Evolutionary conservation across 2,888 invertebrate genomes (phyloP).

Genomic region (Hermaeophaga mercurialis): DNA sequence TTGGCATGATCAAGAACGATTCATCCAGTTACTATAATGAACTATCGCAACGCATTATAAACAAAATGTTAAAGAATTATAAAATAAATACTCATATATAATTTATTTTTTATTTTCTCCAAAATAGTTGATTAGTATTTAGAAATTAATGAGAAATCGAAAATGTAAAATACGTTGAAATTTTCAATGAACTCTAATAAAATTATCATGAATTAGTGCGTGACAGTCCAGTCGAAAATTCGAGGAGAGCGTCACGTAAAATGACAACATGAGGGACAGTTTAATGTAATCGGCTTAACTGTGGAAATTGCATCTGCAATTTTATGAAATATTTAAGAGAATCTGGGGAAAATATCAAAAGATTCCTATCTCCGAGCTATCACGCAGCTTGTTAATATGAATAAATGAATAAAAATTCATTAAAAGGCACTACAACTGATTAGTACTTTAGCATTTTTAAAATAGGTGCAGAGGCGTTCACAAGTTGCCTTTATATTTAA

Average conservation of each 20-base stretch:
- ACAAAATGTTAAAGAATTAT: no score
- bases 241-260: neutral
- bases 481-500: no score
- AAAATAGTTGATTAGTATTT: no score
- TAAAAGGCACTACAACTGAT: no score
- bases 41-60: no score
- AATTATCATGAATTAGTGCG: conserved; percentile 16
- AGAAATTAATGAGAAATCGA: neutral
- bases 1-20: no score
- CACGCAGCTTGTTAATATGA: conserved; percentile 6
- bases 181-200: conserved; percentile 5
- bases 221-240: conserved; percentile 12
- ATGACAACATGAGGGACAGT: conserved; percentile 15
- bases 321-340: conserved; percentile 1
- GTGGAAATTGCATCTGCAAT: conserved; percentile 8
- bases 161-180: conserved; percentile 8
- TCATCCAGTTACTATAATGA: no score
- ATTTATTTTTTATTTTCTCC: no score
- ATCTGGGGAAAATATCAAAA: neutral
- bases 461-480: no score
- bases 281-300: conserved; percentile 14
- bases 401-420: neutral
- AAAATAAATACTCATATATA: no score
- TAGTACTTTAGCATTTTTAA: no score
- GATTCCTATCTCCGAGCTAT: conserved; percentile 1